A percentile compares a stretch with the other conserved stretches of the same genome.
Evolutionary conservation across 2,797 vertebrate species (phyloP).

Genomic region (Lophotriccus pileatus): DNA sequence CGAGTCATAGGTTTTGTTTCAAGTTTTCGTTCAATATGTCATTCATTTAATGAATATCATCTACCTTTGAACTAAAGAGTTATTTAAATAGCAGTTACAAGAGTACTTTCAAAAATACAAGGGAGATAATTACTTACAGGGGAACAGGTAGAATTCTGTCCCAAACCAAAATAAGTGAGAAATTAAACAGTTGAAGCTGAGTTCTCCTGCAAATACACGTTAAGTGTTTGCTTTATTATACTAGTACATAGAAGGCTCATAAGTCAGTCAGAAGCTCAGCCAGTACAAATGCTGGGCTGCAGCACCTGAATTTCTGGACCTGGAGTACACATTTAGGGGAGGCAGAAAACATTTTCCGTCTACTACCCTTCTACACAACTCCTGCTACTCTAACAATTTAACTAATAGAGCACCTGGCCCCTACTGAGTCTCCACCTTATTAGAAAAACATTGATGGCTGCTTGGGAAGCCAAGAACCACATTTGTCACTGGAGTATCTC

Average conservation of each 20-base stretch:
- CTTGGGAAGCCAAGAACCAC: conserved; percentile 41
- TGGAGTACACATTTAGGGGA: not conserved
- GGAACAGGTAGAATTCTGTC: not conserved
- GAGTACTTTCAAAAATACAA: not conserved
- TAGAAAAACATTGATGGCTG: conserved; percentile 26
- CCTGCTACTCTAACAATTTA: not conserved
- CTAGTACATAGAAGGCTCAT: not conserved
- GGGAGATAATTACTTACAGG: not conserved
- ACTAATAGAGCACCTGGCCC: conserved; percentile 35
- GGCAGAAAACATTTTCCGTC: conserved; percentile 24
- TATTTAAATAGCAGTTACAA: not conserved
- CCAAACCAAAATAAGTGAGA: not conserved
- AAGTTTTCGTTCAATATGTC: not conserved
- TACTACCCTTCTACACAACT: not conserved
- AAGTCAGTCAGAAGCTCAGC: not conserved
- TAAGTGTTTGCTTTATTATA: not conserved
- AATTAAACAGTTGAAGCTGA: not conserved
- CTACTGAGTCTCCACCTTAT: not conserved
- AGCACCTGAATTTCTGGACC: not conserved
- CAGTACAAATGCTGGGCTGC: not conserved
- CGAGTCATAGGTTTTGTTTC: not conserved
- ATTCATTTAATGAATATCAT: not conserved
- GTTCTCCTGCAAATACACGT: not conserved
- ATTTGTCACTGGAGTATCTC: conserved; percentile 31
- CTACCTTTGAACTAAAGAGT: not conserved